Conservation (phyloP, 2,113 vertebrate genomes). For the Nannospalax galili region DNA sequence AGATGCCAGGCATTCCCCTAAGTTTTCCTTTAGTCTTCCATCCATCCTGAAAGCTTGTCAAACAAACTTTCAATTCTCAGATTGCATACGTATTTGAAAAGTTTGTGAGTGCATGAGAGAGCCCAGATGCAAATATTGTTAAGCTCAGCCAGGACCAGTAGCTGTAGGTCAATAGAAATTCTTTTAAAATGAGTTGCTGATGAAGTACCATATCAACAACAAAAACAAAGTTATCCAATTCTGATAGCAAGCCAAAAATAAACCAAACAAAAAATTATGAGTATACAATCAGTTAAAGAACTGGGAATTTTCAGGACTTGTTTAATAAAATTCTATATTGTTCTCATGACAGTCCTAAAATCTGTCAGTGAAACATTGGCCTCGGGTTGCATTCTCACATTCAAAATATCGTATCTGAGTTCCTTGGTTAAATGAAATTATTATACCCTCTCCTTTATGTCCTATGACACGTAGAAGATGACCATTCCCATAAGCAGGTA, state of each 20-base stretch:
- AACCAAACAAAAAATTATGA: background rate
- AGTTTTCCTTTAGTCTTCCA: background rate
- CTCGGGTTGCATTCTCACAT: background rate
- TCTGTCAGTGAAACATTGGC: background rate
- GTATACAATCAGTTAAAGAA: background rate
- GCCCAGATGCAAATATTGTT: background rate
- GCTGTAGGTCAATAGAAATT: background rate
- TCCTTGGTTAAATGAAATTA: background rate
- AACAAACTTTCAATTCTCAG: background rate
- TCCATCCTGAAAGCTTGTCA: background rate
- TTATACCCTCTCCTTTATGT: background rate
- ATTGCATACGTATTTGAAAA: background rate
- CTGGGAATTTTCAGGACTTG: background rate
- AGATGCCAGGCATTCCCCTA: background rate
- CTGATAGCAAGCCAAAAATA: background rate
- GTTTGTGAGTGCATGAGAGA: background rate
- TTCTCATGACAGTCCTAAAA: background rate
- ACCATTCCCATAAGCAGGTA: background rate
- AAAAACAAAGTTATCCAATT: background rate
- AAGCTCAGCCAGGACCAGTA: background rate
- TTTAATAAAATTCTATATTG: background rate
- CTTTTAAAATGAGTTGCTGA: background rate
- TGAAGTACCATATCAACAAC: background rate
- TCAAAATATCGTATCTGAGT: background rate
- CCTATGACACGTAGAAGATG: background rate